Evolutionary conservation across 2,888 invertebrate genomes (phyloP), one percentile per base, ranked within the genome.

Genomic region (Notodonta dromedarius): DNA sequence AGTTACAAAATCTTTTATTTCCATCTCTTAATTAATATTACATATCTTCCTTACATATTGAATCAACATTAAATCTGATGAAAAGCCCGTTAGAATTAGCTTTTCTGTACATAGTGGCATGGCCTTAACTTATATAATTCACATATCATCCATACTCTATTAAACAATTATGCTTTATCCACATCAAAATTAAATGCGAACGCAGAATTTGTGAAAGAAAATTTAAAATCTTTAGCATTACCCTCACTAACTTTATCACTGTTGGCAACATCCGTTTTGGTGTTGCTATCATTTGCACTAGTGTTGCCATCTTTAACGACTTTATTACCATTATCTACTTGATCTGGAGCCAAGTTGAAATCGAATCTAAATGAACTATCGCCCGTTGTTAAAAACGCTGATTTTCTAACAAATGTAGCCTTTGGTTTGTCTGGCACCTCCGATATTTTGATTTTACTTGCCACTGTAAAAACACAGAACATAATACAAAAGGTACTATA

Each of bases 381-480:
- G 6, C 94, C 95, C 0, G 94, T 93, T 9, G 90, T 88, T 56
- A 89, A 75, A 73, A 94, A 91, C 40, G 92, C 90, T 2, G 96
- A 95, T 87, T 96, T 97, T 78, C 95, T 95, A 13, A 97, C 80
- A 88, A 96, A 97, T 70, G 94, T 91, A 8, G 95, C 96, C 81
- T 96, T 96, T 57, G 75, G 94, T 74, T 90, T 88, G 62, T 90
- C 91, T 14, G 93, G 85, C 59, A 79, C 87, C 42, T 93, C 84
- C 57, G 93, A 88, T 71, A 96, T 94, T 84, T 94, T 95, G 69
- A 96, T 94, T 86, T 94, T 94, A 74, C 91, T 90, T 70, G 93
- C 89, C 87, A 89, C 95, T 95, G 87, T 71, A 94, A 94, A 78
- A 46, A 48, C 53, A 53, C 12, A 53, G 7, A 53, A 35, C 39